Evolutionary conservation across 2,888 invertebrate genomes (phyloP).

Genomic region (Apoda limacodes): DNA sequence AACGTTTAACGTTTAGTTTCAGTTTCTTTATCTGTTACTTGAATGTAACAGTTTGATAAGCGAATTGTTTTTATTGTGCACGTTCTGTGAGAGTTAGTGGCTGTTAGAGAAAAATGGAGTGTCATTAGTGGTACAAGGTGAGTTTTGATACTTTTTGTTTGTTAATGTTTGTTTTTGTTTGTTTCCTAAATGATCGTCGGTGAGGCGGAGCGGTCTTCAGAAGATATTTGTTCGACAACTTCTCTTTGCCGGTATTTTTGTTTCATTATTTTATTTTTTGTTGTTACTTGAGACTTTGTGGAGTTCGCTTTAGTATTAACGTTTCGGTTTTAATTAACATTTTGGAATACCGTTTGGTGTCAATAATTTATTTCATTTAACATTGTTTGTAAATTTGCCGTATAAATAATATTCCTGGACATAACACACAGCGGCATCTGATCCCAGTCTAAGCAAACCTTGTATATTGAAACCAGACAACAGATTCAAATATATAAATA

Average conservation of each 20-base stretch:
- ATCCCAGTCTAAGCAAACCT: no score
- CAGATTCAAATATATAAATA: no score
- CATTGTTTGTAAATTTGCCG: no score
- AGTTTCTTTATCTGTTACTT: constrained; percentile 26
- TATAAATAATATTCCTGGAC: no score
- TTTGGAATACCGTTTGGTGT: no score
- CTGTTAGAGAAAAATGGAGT: constrained; percentile 43
- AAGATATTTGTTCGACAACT: not conserved
- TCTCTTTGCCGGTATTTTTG: not conserved
- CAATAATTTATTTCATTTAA: no score
- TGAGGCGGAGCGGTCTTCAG: constrained; percentile 9
- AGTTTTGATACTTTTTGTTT: constrained; percentile 33
- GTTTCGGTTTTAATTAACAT: constrained; percentile 9
- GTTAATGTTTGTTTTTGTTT: constrained; percentile 34
- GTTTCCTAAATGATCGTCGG: constrained; percentile 7
- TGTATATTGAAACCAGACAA: no score
- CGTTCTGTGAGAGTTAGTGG: constrained; percentile 27
- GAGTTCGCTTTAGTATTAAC: constrained; percentile 2
- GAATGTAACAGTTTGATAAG: constrained; percentile 25
- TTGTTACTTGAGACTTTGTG: no score
- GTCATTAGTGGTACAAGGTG: constrained; percentile 48
- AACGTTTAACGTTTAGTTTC: constrained; percentile 29
- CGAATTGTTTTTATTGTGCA: constrained; percentile 27
- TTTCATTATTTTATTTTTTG: not conserved
- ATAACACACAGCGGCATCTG: no score